Evolutionary conservation across 2,888 invertebrate genomes (phyloP), one percentile per base, ranked within the genome.

Genomic region (Trichacis sp.): DNA sequence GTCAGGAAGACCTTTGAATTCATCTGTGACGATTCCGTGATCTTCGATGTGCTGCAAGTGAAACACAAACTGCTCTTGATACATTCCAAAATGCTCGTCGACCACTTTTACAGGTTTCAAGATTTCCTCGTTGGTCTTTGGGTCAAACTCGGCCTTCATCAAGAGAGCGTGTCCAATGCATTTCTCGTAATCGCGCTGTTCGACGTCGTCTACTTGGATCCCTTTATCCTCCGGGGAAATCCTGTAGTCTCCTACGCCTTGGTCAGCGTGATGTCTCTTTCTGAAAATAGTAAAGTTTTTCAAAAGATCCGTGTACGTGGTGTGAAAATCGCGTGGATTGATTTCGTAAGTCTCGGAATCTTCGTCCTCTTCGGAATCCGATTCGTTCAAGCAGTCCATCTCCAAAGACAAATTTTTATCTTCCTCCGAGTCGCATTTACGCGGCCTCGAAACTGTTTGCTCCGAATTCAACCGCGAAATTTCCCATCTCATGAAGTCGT

Each of bases 301-400:
- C 2, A 64, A 51, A 51, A 73, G 64, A 6, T 74, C 60, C 9
- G 71, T 64, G 3, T 66, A 51, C 0, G 70, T 45, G 0, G 65
- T 61, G 5, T 63, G 68, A 1, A 47, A 48, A 1, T 51, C 33
- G 15, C 42, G 36, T 0, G 66, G 43, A 11, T 42, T 36, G 0
- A 63, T 12, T 0, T 38, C 5, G 5, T 48, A 36, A 14, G 56
- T 15, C 17, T 9, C 52, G 68, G 0, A 8, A 3, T 50, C 54
- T 9, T 66, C 61, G 0, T 75, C 74, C 33, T 30, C 65, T 24
- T 77, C 79, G 6, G 76, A 66, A 5, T 72, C 77, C 0, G 82
- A 83, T 1, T 81, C 83, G 15, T 78, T 72, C 0, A 63, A 64
- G 14, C 84, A 84, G 1, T 47, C 68, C 83, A 84, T 83, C 12